phyloP scores from a whole-genome alignment of 2,797 vertebrate species.

The Pangasius macronema region DNA sequence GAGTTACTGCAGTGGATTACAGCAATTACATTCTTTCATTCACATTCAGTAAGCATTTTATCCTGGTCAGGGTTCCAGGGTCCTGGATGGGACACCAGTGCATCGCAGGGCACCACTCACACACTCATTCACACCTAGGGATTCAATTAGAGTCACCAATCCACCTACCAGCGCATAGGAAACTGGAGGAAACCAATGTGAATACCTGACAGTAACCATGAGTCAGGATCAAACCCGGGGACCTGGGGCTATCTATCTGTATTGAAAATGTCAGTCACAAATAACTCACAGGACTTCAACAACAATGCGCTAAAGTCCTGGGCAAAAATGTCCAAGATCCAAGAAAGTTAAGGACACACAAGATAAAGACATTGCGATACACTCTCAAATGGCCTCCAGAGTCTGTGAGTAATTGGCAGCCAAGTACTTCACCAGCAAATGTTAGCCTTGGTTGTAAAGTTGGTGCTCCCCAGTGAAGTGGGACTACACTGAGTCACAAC shows the following conservation, averaged over 20 bases:
- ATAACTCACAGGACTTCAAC: too few relatives aligned
- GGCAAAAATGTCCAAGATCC: not conserved
- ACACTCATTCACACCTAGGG: not conserved
- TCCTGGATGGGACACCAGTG: not conserved
- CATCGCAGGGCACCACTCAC: too few relatives aligned
- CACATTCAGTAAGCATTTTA: not conserved
- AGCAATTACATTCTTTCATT: not conserved
- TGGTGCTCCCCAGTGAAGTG: not conserved
- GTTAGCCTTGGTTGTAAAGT: not conserved
- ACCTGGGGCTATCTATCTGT: not conserved
- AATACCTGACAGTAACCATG: not conserved
- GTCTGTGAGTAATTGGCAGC: not conserved
- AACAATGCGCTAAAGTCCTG: too few relatives aligned
- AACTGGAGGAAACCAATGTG: not conserved
- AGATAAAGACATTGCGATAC: too few relatives aligned
- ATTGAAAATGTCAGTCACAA: too few relatives aligned
- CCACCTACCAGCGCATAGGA: not conserved
- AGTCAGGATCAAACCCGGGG: not conserved
- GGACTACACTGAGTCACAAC: not conserved
- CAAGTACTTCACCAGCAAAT: not conserved
- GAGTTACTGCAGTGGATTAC: not conserved
- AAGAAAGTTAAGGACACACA: too few relatives aligned
- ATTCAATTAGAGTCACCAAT: not conserved
- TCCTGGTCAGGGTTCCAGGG: not conserved
- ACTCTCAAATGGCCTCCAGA: not conserved